Percentiles rank a stretch among this genome's conserved stretches.
phyloP scores from a whole-genome alignment of 2,888 invertebrate genomes.

The Nasonovia ribisnigri region DNA sequence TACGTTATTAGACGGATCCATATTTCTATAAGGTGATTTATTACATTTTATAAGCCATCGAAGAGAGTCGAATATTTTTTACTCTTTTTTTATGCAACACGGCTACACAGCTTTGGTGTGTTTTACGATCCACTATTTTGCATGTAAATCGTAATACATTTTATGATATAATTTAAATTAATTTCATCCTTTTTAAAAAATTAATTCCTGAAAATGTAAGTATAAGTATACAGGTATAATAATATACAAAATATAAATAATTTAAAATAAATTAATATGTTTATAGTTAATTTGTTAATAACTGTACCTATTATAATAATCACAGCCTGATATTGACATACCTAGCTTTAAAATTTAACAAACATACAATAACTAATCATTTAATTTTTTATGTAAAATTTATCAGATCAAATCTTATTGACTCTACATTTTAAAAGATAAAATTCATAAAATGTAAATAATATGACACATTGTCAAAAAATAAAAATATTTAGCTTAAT shows the following conservation, averaged over 20 bases:
- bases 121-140: conserved; percentile 18
- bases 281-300: not conserved
- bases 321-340: too few species aligned
- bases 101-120: not conserved
- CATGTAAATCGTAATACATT: not conserved
- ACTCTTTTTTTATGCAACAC: not conserved
- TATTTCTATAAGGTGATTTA: conserved; percentile 25
- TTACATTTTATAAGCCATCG: not conserved
- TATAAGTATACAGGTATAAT: not conserved
- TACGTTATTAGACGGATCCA: not conserved
- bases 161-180: not conserved
- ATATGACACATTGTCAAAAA: not conserved
- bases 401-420: not conserved
- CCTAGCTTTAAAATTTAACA: not conserved
- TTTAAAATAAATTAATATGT: not conserved
- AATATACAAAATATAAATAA: not conserved
- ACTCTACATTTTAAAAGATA: not conserved
- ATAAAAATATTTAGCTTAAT: too few species aligned
- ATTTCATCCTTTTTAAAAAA: not conserved
- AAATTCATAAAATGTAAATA: not conserved
- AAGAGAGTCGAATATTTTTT: conserved; percentile 3
- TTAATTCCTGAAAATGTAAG: not conserved
- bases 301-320: not conserved
- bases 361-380: not conserved
- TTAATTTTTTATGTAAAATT: not conserved